Evolutionary conservation across 2,888 invertebrate species (phyloP).

Genomic region (Hybos culiciformis): DNA sequence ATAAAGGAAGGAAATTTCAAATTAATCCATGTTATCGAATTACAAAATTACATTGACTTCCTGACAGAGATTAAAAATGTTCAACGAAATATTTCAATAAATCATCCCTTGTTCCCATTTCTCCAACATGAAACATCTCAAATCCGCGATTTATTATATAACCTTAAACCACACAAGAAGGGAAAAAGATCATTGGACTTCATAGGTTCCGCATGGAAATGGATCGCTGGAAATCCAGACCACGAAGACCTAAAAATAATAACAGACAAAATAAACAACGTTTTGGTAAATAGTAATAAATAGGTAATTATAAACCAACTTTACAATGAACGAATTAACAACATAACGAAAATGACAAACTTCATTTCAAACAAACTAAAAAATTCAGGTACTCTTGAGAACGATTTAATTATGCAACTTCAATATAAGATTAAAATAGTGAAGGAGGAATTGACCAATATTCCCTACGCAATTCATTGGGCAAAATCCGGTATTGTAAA

Average conservation of each 20-base stretch:
- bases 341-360: neutral
- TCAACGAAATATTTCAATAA: neutral
- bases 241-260: neutral
- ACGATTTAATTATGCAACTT: neutral
- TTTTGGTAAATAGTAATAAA: neutral
- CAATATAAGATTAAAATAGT: neutral
- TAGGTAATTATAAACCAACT: neutral
- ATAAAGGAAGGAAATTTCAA: neutral
- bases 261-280: neutral
- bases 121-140: neutral
- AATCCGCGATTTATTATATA: neutral
- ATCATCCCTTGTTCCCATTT: neutral
- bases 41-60: conserved; percentile 3
- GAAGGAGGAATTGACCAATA: conserved; percentile 3
- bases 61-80: neutral
- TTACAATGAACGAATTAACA: neutral
- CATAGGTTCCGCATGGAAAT: neutral
- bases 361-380: too few species aligned
- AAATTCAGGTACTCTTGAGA: neutral
- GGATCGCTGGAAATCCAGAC: neutral
- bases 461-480: conserved; percentile 3
- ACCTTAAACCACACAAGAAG: neutral
- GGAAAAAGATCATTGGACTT: neutral
- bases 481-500: conserved; percentile 8
- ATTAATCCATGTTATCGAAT: neutral